Conservation (phyloP, 92 coral and sea anemone species). For the Desmophyllum pertusum region DNA sequence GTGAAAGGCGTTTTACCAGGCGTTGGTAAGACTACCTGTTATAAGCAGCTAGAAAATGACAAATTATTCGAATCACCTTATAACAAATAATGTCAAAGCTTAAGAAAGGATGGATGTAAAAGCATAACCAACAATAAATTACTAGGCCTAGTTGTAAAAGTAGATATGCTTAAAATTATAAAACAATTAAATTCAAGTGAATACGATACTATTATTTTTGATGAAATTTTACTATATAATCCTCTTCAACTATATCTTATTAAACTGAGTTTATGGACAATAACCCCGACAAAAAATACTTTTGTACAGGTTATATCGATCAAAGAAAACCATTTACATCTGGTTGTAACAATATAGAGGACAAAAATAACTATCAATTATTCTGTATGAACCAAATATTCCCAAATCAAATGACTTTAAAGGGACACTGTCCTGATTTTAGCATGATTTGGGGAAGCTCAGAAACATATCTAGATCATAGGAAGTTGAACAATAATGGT, state of each 20-base stretch:
- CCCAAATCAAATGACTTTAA: slow-evolving; percentile 37
- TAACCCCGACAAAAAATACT: background rate
- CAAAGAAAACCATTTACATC: slow-evolving; percentile 36
- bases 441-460: too few species aligned
- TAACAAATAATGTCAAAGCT: background rate
- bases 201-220: background rate
- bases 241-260: slow-evolving; percentile 23
- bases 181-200: background rate
- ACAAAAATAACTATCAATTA: slow-evolving; percentile 33
- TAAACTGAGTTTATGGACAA: slow-evolving; percentile 30
- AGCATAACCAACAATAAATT: background rate
- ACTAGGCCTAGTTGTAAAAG: background rate
- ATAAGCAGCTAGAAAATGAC: background rate
- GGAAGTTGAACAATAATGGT: too few species aligned
- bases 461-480: too few species aligned
- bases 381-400: slow-evolving; percentile 28
- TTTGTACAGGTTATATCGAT: slow-evolving; percentile 39
- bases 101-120: background rate
- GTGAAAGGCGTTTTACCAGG: background rate
- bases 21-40: background rate
- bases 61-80: background rate
- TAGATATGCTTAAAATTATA: background rate
- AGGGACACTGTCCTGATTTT: too few species aligned
- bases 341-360: slow-evolving; percentile 26
- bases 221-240: slow-evolving; percentile 22